A percentile compares a stretch with the other conserved stretches of the same genome.
phyloP scores from a whole-genome alignment of 92 coral and sea anemone genomes.

The Porites evermanni region DNA sequence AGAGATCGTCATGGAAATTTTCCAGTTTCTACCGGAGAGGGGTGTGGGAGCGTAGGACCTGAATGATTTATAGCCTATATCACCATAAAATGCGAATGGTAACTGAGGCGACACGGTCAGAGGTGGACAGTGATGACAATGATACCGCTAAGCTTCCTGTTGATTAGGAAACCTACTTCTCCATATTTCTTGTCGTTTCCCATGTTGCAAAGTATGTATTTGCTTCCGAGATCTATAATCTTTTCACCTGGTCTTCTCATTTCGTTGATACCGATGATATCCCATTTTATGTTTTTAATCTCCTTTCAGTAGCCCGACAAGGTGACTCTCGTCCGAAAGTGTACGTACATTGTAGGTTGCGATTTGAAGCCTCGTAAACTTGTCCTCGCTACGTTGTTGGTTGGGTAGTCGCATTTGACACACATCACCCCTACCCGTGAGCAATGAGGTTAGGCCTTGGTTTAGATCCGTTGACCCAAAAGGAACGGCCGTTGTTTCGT shows the following conservation, averaged over 20 bases:
- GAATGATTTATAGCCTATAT: background rate
- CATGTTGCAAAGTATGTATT: background rate
- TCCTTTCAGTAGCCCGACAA: background rate
- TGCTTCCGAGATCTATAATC: background rate
- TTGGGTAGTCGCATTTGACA: background rate
- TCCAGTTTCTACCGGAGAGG: background rate
- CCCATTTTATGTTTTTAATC: background rate
- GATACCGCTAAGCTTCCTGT: too few species aligned
- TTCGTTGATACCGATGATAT: background rate
- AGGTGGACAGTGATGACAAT: background rate
- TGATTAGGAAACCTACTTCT: too few species aligned
- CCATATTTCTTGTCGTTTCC: background rate
- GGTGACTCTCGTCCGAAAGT: background rate
- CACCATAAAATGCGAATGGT: background rate
- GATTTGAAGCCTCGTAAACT: background rate
- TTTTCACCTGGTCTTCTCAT: conserved; percentile 1
- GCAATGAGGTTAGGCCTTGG: background rate
- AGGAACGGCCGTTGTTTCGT: background rate
- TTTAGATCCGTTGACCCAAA: background rate
- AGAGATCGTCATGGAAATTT: background rate
- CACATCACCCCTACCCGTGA: background rate
- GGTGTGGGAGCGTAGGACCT: background rate
- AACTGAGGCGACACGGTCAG: background rate
- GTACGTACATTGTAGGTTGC: background rate
- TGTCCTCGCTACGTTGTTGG: conserved; percentile 2